Evolutionary conservation across 2,797 vertebrate species (phyloP), one percentile per base, ranked within the genome.

Genomic region (Myotis pilosus): DNA sequence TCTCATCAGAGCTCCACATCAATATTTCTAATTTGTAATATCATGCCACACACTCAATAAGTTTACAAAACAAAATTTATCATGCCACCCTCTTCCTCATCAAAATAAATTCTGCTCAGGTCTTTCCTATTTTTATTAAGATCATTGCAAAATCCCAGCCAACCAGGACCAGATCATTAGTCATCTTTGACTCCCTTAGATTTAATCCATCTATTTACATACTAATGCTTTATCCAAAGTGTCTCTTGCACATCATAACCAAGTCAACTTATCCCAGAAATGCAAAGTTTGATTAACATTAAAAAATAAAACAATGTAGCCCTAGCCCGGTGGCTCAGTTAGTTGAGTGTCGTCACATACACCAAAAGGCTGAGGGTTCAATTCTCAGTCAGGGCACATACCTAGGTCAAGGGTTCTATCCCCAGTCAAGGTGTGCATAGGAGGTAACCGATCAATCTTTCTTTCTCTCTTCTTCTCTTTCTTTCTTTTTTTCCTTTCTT

Each of bases 11-110:
- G 57, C 19, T 28, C 75, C 33, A 84, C 8, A 66, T 17, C 80
- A 85, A 22, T 80, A 80, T 72, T 81, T 87, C 28, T 44, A 87
- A 76, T 78, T 91, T 93, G 20, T 6, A 57, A 57, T 83, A 82
- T 62, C 23, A 87, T 55, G 20, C 8, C 8, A 75, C 20, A 87
- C 17, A 53, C 13, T 90, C 60, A 64, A 6, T 76, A 71, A 44
- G 8, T 60, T 88, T 68, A 68, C 28, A 75, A 90, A 81, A 30
- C 28, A 66, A 91, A 79, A 88, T 36, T 91, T 79, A 87, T 92
- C 28, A 85, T 47, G 38, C 5, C n/a, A 79, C 20, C 28, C 19
- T 74, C n/a, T 89, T 69, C 17, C 16, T 89, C 41, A 60, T 51
- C 30, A 75, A 80, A 89, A 85, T 89, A 17, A 89, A 41, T 55